Conservation (phyloP, 2,113 vertebrate species). For the Nestor notabilis region DNA sequence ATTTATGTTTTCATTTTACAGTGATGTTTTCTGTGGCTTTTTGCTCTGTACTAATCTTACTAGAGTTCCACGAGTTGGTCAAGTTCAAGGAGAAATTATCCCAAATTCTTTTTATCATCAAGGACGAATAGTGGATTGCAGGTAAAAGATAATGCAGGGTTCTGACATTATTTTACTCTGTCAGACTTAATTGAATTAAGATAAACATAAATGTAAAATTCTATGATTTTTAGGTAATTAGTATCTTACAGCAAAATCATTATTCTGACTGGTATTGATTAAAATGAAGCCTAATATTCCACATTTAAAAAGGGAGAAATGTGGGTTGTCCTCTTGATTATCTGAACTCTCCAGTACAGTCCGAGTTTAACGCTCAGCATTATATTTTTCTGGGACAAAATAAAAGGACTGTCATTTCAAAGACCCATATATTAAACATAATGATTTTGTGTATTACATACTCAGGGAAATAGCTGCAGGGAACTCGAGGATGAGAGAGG, state of each 20-base stretch:
- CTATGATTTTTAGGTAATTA: not conserved
- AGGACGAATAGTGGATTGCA: slow-evolving; percentile 94
- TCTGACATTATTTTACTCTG: not conserved
- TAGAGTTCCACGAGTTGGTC: slow-evolving; percentile 87
- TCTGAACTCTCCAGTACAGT: not conserved
- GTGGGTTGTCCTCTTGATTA: not conserved
- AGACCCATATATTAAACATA: not conserved
- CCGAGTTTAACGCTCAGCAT: not conserved
- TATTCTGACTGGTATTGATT: not conserved
- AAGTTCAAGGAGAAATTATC: slow-evolving; percentile 92
- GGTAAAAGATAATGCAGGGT: slow-evolving; percentile 74
- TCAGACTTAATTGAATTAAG: not conserved
- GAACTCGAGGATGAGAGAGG: not conserved
- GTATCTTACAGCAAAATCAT: not conserved
- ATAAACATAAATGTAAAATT: not conserved
- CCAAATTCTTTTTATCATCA: slow-evolving; percentile 95
- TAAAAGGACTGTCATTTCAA: not conserved
- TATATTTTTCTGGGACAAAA: not conserved
- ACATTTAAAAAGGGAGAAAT: not conserved
- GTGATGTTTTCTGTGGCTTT: slow-evolving; percentile 97
- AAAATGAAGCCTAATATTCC: not conserved
- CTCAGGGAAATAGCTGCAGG: not conserved
- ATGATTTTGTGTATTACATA: not conserved
- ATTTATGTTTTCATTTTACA: slow-evolving; percentile 60
- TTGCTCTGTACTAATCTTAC: slow-evolving; percentile 93